Percentiles rank a stretch among this genome's conserved stretches.
Conservation (phyloP, 2,888 invertebrate genomes). For the Drosophila tripunctata region DNA sequence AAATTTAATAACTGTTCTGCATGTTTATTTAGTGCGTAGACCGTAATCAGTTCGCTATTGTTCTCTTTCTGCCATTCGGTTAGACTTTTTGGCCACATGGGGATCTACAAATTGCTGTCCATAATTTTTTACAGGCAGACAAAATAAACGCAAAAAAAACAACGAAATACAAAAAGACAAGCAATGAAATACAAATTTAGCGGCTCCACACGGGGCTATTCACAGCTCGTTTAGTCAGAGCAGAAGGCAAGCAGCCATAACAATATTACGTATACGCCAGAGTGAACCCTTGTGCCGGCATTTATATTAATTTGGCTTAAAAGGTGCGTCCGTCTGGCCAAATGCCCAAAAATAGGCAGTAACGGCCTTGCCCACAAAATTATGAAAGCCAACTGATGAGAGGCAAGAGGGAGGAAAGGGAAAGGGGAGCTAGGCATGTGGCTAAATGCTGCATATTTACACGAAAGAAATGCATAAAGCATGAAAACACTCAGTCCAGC, state of each 20-base stretch:
- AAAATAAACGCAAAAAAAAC: neutral
- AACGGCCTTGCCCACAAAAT: conserved; percentile 66
- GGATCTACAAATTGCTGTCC: conserved; percentile 44
- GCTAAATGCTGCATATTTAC: conserved; percentile 60
- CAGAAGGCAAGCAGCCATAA: conserved; percentile 25
- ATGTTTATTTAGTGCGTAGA: conserved; percentile 14
- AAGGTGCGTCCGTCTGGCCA: conserved; percentile 57
- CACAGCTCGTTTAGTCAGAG: conserved; percentile 64
- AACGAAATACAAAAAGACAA: neutral
- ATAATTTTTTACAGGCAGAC: conserved; percentile 44
- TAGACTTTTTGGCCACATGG: conserved; percentile 31
- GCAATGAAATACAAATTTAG: conserved; percentile 62
- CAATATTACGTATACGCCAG: conserved; percentile 66
- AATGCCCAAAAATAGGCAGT: conserved; percentile 53
- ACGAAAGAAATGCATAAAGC: conserved; percentile 74
- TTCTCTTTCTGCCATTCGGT: neutral
- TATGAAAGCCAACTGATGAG: conserved; percentile 33
- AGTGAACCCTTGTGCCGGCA: conserved; percentile 44
- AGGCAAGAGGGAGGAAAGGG: neutral
- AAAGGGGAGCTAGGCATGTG: neutral
- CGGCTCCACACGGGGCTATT: conserved; percentile 39
- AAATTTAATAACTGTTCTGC: neutral
- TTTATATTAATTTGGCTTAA: conserved; percentile 65
- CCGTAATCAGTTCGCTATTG: conserved; percentile 28
- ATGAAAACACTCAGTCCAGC: conserved; percentile 16